Base-by-base conservation (phyloP, 1,140 invertebrate genomes). In the Microplitis demolitor region DNA sequence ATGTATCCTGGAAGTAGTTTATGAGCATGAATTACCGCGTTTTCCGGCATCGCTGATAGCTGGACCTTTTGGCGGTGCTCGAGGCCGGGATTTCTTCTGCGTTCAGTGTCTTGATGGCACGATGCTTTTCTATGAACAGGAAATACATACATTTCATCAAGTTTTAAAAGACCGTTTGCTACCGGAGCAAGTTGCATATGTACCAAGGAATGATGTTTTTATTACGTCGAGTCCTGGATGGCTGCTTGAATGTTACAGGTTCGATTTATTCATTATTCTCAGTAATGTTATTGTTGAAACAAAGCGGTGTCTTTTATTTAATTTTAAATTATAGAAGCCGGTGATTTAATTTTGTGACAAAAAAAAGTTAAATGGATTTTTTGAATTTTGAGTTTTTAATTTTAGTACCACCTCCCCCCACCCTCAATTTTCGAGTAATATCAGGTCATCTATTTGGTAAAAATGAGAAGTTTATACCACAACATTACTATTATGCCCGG, bases 71-170 rank as follows among this genome's bases (percentile, higher is more conserved):
- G 96, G 96, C 1, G 92, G 91, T 37, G 90, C 91, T 4, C 90
- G 89, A 86, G 91, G 91, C 4, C 89, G 93, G 79, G 95, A 97
- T 85, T 95, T 96, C 78, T 89, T 97, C 45, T 96, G 95, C 83
- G 91, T 97, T 3, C 95, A 96, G 83, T 93, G 92, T 24, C 83
- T 97, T 63, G 95, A 97, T 85, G 95, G 95, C 1, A 91, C 91
- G 14, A 80, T 97, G 2, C 90, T 91, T 50, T 93, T 97, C 78
- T 97, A 93, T 85, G 96, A 98, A 82, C 95, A 97, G 85, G 96
- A 97, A 82, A 91, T 91, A 37, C 93, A 93, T 82, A 89, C 92
- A 24, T 96, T 96, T 78, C 90, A 89, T 76, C 91, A 93, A 63
- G 89, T 91, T 72, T 87, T 97, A 39, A 92, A 92, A 3, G 90